Evolutionary conservation across 2,113 vertebrate genomes (phyloP).

Genomic region (Serilophus lunatus): DNA sequence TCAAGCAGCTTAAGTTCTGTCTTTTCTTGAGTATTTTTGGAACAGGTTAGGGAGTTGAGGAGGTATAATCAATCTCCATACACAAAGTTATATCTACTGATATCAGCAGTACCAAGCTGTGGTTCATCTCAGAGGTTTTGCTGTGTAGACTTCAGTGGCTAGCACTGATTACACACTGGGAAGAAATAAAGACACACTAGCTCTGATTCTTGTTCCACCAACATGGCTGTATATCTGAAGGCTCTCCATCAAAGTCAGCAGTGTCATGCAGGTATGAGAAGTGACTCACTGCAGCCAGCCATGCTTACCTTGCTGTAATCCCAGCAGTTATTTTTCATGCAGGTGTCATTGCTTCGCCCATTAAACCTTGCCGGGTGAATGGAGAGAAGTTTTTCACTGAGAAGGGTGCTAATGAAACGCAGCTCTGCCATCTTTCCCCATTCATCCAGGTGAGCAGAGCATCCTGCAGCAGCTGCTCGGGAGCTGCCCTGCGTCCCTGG

Average conservation of each 20-base stretch:
- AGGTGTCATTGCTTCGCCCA: background rate
- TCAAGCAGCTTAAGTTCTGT: background rate
- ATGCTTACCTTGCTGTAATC: background rate
- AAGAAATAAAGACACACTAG: background rate
- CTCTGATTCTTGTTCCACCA: background rate
- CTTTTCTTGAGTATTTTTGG: background rate
- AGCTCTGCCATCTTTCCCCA: fast-evolving
- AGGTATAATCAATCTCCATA: background rate
- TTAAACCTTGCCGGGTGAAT: background rate
- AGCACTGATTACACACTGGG: fast-evolving
- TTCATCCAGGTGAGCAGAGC: background rate
- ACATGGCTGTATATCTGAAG: background rate
- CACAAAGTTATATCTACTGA: background rate
- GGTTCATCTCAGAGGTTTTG: background rate
- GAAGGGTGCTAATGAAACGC: fast-evolving
- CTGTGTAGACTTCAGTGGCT: background rate
- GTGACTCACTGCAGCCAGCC: background rate
- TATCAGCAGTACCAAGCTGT: background rate
- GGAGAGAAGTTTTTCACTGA: background rate
- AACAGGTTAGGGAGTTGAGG: background rate
- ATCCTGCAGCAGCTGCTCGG: fast-evolving
- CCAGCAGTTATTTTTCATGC: fast-evolving
- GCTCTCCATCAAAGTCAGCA: background rate
- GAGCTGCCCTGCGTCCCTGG: background rate
- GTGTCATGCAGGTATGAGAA: background rate